Evolutionary conservation across 2,888 invertebrate species (phyloP).

Genomic region (Drosophila robusta): DNA sequence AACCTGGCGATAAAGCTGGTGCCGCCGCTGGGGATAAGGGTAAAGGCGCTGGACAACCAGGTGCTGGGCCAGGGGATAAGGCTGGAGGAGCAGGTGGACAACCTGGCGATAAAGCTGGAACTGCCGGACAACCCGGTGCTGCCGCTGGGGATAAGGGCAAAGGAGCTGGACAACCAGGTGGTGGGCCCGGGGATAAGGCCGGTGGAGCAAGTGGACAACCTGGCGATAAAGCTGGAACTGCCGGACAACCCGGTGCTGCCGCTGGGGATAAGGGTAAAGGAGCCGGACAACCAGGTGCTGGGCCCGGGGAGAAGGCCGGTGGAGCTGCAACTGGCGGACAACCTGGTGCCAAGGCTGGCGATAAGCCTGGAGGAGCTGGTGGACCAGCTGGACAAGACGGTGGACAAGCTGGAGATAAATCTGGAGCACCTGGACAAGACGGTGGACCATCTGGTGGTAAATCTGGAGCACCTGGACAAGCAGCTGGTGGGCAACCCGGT

Average conservation of each 20-base stretch:
- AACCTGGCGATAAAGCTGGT: neutral
- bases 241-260: neutral
- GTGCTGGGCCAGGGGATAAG: neutral
- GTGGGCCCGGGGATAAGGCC: neutral
- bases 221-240: neutral
- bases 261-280: slow-evolving; percentile 5
- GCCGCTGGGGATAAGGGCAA: slow-evolving; percentile 3
- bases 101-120: neutral
- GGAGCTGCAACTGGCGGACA: slow-evolving; percentile 2
- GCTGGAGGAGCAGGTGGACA: too few relatives aligned
- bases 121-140: slow-evolving; percentile 2
- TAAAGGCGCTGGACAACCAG: neutral
- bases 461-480: neutral
- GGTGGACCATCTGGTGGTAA: neutral
- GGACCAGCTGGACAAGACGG: slow-evolving; percentile 1
- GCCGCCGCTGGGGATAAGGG: slow-evolving; percentile 8
- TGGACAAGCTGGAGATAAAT: neutral
- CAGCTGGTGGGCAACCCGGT: neutral
- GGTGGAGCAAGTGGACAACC: neutral
- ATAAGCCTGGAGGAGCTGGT: neutral
- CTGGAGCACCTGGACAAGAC: neutral
- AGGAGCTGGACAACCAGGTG: slow-evolving; percentile 1
- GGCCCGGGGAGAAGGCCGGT: slow-evolving; percentile 3
- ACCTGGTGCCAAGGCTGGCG: slow-evolving; percentile 1
- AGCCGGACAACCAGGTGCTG: neutral